Conservation (phyloP, 2,113 vertebrate genomes). For the Ursus arctos region DNA sequence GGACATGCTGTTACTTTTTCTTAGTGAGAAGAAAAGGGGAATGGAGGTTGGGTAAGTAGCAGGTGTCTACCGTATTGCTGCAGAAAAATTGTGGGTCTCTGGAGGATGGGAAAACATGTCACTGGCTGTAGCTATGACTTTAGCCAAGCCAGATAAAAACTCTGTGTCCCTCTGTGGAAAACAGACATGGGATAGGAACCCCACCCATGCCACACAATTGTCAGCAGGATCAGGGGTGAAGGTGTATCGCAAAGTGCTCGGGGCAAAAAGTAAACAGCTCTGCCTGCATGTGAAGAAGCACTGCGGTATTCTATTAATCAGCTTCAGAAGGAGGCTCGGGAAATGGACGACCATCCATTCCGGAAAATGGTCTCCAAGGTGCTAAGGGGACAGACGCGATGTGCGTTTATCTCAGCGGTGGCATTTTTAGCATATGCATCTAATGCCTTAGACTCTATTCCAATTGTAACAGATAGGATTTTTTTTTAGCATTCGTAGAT, state of each 20-base stretch:
- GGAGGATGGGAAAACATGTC: not conserved
- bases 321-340: not conserved
- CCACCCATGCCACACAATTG: accelerated
- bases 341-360: not conserved
- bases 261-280: not conserved
- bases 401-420: not conserved
- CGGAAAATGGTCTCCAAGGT: not conserved
- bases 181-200: not conserved
- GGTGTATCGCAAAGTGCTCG: not conserved
- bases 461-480: not conserved
- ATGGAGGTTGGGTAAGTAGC: not conserved
- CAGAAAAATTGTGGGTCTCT: not conserved
- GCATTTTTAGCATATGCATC: not conserved
- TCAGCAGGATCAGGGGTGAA: not conserved
- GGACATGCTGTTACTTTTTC: not conserved
- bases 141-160: not conserved
- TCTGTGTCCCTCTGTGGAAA: not conserved
- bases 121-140: not conserved
- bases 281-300: not conserved
- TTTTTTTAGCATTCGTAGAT: not conserved
- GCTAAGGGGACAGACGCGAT: not conserved
- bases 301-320: not conserved
- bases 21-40: not conserved
- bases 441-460: not conserved
- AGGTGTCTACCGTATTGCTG: not conserved